Evolutionary conservation across 2,797 vertebrate genomes (phyloP), one percentile per base, ranked within the genome.

Genomic region (Sphenopsis melanotis): DNA sequence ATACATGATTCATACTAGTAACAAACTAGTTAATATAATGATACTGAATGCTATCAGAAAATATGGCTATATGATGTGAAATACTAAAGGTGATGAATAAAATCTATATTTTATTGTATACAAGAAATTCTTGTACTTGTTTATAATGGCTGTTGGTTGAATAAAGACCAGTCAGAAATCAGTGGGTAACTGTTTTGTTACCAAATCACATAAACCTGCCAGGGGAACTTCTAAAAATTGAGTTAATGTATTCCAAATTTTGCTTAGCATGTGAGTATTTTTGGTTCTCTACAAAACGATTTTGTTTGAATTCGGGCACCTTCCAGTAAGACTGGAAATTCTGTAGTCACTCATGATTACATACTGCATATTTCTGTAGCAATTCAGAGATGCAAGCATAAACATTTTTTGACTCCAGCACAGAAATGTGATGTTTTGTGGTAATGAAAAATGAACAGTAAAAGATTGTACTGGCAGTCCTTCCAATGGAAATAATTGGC

Each of bases 401-500:
- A 83, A 83, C 9, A 53, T 16, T 56, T 93, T 90, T 76, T 78
- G 27, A 84, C 55, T 66, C 27, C 57, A 44, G 32, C 86, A 87
- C 49, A 74, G 46, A 90, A 85, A 88, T 36, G 15, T 60, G 23
- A 64, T 61, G 30, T 26, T 89, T 57, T 57, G 30, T 30, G 5
- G 26, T 69, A 89, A 95, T 66, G 72, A 55, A 88, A 92, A 96
- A 79, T 37, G 39, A 95, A 71, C 24, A 84, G 34, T 34, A 74
- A 65, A 93, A 87, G 84, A 77, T 19, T 71, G 30, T 32, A 39
- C 50, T 97, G 84, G 66, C 78, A 94, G 52, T 41, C 5, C 29
- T 94, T 95, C 64, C 87, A 65, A 56, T 64, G 70, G 79, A 91
- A 97, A 91, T 83, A 92, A 83, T 49, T 80, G 91, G 66, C 47